Evolutionary conservation across 2,888 invertebrate genomes (phyloP).

Genomic region (Cantharis nigra): DNA sequence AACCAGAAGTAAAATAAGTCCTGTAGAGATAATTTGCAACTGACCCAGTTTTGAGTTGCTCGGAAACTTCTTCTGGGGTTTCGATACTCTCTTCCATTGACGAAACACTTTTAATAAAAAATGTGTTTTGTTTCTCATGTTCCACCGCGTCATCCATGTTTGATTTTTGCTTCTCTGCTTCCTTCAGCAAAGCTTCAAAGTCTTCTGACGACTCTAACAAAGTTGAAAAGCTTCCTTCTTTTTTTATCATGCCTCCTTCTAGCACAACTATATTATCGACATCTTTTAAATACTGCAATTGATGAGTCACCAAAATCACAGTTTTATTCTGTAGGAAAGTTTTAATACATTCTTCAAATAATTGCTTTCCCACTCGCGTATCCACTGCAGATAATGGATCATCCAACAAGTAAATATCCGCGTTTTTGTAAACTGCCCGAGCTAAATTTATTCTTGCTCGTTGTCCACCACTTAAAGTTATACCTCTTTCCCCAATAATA

Average conservation of each 20-base stretch:
- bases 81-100: slow-evolving; percentile 28
- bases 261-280: slow-evolving; percentile 51
- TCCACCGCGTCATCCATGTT: neutral
- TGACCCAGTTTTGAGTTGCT: slow-evolving; percentile 68
- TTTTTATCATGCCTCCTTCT: slow-evolving; percentile 55
- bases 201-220: slow-evolving; percentile 58
- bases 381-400: slow-evolving; percentile 85
- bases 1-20: slow-evolving; percentile 75
- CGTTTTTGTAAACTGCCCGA: slow-evolving; percentile 59
- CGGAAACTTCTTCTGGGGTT: slow-evolving; percentile 58
- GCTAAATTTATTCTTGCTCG: slow-evolving; percentile 86
- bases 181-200: slow-evolving; percentile 56
- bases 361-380: slow-evolving; percentile 72
- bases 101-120: neutral
- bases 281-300: slow-evolving; percentile 62
- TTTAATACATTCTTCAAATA: slow-evolving; percentile 74
- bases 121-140: neutral
- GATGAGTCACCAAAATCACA: slow-evolving; percentile 71
- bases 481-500: slow-evolving; percentile 80
- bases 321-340: slow-evolving; percentile 64
- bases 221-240: slow-evolving; percentile 34
- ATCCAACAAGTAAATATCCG: slow-evolving; percentile 72
- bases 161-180: slow-evolving; percentile 29
- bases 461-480: slow-evolving; percentile 79
- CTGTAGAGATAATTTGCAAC: slow-evolving; percentile 61